Evolutionary conservation across 2,888 invertebrate genomes (phyloP), one percentile per base, ranked within the genome.

Genomic region (Capitulum mitella): DNA sequence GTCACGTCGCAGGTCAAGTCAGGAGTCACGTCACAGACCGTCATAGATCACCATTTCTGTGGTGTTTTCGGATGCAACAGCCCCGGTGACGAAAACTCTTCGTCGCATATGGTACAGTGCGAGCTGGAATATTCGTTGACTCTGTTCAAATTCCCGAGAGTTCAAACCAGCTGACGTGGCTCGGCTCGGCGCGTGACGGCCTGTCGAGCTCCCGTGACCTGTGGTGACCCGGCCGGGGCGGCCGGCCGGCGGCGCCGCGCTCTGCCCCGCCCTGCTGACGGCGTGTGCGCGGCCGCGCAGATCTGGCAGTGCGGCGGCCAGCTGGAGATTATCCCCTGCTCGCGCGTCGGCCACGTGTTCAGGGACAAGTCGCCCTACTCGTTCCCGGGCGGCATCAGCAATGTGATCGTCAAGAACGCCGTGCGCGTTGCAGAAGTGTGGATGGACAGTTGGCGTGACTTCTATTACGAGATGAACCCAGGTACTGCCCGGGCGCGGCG

Each of bases 361-460:
- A 91, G 97, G 84, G 97, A 97, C 90, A 95, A 96, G 88, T 95
- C 97, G 82, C 99, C 99, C 78, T 99, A 99, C 89, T 94, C 96
- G 82, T 98, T 99, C 92, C 99, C 99, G 80, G 99, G 99, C 84
- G 99, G 98, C 83, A 95, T 96, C 83, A 94, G 94, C 86, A 94
- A 94, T 88, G 93, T 98, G 85, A 97, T 98, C 84, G 92, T 98
- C 84, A 96, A 97, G 89, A 99, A 99, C 89, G 96, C 98, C 83
- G 96, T 97, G 84, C 91, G 99, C 84, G 97, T 98, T 84, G 98
- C 98, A 84, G 96, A 97, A 87, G 99, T 99, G 85, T 99, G 99
- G 99, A 94, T 99, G 93, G 99, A 98, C 91, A 97, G 98, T 88
- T 98, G 98, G 94, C 93, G 95, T 87, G 95, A 95, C 89, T 97